Evolutionary conservation across 2,797 vertebrate species (phyloP).

Genomic region (Bucorvus abyssinicus): DNA sequence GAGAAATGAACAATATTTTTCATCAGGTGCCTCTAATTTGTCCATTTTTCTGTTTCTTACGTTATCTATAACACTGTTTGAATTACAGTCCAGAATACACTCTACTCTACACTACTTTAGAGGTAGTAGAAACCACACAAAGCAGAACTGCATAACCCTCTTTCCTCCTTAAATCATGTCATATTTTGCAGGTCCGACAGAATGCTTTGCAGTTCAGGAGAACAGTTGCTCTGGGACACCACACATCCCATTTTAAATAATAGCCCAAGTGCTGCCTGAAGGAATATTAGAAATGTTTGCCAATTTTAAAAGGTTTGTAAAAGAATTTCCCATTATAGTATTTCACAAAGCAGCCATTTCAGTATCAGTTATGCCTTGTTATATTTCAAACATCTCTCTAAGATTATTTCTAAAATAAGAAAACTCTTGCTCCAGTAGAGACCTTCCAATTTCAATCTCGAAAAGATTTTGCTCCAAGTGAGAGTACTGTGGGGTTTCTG

Average conservation of each 20-base stretch:
- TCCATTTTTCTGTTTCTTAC: not conserved
- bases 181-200: constrained; percentile 40
- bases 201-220: constrained; percentile 52
- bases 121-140: constrained; percentile 41
- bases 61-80: not conserved
- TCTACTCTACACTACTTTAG: constrained; percentile 8
- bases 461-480: not conserved
- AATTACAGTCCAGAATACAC: not conserved
- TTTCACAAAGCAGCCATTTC: constrained; percentile 55
- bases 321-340: constrained; percentile 58
- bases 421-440: not conserved
- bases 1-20: not conserved
- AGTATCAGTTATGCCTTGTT: constrained; percentile 25
- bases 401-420: not conserved
- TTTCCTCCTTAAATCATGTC: constrained; percentile 52
- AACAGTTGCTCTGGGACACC: constrained; percentile 41
- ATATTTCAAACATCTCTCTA: not conserved
- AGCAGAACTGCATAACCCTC: constrained; percentile 6
- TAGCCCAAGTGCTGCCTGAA: constrained; percentile 46
- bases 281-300: constrained; percentile 60
- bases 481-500: not conserved
- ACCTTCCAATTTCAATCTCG: not conserved
- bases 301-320: constrained; percentile 59
- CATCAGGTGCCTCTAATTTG: constrained; percentile 9
- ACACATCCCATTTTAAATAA: constrained; percentile 66